Conservation (phyloP, 2,797 vertebrate genomes). For the Gymnothorax reevesii region DNA sequence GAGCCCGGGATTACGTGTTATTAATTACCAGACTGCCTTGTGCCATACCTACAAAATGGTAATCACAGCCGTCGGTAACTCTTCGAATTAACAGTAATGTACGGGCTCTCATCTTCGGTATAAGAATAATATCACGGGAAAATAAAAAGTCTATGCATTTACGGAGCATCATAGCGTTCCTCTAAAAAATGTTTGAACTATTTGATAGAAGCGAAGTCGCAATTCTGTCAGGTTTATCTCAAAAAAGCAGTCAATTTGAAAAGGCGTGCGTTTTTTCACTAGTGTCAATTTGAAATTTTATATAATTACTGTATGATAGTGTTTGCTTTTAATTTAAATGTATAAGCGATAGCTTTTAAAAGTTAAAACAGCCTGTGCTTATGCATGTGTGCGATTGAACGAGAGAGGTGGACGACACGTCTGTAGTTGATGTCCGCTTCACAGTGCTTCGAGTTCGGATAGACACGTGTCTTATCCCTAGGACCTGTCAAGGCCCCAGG, state of each 20-base stretch:
- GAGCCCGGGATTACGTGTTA: conserved; percentile 76
- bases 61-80: conserved; percentile 77
- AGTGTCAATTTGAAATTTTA: not conserved
- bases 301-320: not conserved
- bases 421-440: conserved; percentile 57
- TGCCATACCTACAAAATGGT: conserved; percentile 78
- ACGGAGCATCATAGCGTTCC: not conserved
- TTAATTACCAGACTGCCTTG: conserved; percentile 78
- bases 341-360: not conserved
- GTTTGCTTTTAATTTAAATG: conserved; percentile 5
- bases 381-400: not conserved
- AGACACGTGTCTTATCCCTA: conserved; percentile 79
- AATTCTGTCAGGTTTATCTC: not conserved
- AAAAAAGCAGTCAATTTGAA: not conserved
- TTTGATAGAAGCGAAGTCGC: not conserved
- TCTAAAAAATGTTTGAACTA: not conserved
- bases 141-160: not conserved
- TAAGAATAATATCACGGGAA: conserved; percentile 12
- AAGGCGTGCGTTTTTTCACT: not conserved
- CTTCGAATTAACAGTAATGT: conserved; percentile 49
- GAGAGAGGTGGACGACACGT: conserved; percentile 50
- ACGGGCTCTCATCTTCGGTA: conserved; percentile 56
- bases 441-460: conserved; percentile 64
- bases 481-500: conserved; percentile 65
- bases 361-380: not conserved